Evolutionary conservation across 2,797 vertebrate species (phyloP).

Genomic region (Rhinella marina): DNA sequence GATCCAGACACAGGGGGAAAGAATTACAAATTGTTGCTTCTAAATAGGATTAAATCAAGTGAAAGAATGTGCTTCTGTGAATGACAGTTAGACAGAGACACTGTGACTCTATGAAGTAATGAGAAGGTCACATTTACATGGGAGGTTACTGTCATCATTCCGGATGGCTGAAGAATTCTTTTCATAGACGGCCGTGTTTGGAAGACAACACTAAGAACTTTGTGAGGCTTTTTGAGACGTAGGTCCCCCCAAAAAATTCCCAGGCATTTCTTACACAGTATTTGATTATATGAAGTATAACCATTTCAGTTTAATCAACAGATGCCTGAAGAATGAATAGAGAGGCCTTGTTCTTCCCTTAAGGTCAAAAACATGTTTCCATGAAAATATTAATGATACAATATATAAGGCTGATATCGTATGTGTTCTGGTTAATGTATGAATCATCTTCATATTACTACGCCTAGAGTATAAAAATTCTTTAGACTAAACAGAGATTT

Average conservation of each 20-base stretch:
- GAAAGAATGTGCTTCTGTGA: constrained; percentile 68
- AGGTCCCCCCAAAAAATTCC: constrained; percentile 65
- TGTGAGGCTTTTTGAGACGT: constrained; percentile 65
- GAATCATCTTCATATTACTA: neutral
- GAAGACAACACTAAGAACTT: constrained; percentile 68
- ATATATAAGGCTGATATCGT: constrained; percentile 11
- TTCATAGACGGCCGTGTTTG: constrained; percentile 66
- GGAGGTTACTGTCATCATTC: constrained; percentile 70
- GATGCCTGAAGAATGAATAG: constrained; percentile 64
- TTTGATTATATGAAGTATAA: constrained; percentile 64
- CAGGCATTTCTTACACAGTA: constrained; percentile 65
- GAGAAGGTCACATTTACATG: constrained; percentile 73
- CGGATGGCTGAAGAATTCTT: constrained; percentile 66
- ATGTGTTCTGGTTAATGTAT: neutral
- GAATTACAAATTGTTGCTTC: constrained; percentile 61
- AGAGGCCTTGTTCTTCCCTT: constrained; percentile 63
- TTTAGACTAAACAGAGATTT: too few relatives aligned
- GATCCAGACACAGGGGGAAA: constrained; percentile 49
- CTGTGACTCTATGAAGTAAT: constrained; percentile 66
- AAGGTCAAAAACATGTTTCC: constrained; percentile 57
- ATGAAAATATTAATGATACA: constrained; percentile 49
- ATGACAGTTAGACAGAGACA: constrained; percentile 66
- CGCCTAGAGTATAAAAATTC: too few relatives aligned
- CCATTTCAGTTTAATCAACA: constrained; percentile 65
- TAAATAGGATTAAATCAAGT: constrained; percentile 63